These are phyloP conservation scores for Pherbina coryleti DNA, from an alignment of 2,888 invertebrate species.

Conservation along the genomic window DNA sequence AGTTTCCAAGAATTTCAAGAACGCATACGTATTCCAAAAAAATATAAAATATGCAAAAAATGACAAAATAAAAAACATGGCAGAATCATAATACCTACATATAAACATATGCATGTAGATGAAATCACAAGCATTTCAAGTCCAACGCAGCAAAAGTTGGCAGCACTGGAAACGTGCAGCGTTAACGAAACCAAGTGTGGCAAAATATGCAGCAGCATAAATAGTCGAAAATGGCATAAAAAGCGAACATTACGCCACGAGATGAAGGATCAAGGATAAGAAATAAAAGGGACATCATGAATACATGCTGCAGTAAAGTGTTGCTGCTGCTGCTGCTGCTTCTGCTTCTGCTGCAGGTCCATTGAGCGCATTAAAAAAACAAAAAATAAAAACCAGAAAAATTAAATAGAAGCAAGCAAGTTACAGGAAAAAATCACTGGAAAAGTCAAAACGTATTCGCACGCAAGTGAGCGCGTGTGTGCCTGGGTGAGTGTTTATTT, in stretches of 20 bases:
- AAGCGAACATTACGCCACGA: conserved; percentile 15
- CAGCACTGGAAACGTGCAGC: background rate
- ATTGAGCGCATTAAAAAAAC: too few relatives aligned
- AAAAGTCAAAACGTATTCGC: too few relatives aligned
- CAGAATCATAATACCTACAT: background rate
- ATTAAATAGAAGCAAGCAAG: too few relatives aligned
- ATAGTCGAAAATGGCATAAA: conserved; percentile 5
- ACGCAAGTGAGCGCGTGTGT: too few relatives aligned
- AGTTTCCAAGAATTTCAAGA: background rate
- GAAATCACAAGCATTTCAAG: conserved; percentile 20
- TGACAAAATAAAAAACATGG: background rate
- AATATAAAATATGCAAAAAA: background rate
- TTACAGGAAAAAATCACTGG: too few relatives aligned
- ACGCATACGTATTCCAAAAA: background rate
- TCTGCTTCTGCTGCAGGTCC: background rate
- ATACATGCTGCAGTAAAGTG: conserved; percentile 10
- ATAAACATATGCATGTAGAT: conserved; percentile 34
- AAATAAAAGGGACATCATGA: conserved; percentile 6
- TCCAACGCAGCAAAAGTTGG: conserved; percentile 17
- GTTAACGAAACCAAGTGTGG: background rate
- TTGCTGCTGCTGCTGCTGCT: conserved; percentile 1
- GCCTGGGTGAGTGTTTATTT: too few relatives aligned
- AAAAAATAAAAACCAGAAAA: too few relatives aligned
- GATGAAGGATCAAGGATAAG: conserved; percentile 5
- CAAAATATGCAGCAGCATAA: conserved; percentile 30